Evolutionary conservation across 2,797 vertebrate species (phyloP), one percentile per base, ranked within the genome.

Genomic region (Huso huso): DNA sequence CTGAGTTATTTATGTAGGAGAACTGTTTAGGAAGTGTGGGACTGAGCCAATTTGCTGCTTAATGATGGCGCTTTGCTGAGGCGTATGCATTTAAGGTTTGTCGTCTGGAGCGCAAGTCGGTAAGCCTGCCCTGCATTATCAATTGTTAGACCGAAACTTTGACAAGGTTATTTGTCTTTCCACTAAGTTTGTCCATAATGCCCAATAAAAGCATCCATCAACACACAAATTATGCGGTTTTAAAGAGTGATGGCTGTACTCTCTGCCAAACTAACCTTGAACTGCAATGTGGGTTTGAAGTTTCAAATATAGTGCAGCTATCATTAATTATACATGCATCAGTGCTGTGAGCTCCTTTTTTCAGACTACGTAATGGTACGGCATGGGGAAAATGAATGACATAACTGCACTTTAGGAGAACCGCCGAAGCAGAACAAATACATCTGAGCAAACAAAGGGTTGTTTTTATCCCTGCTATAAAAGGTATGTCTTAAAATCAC

Each of bases 271-370:
- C 79, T 83, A 90, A 87, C 81, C 84, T 85, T 88, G 79, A 88
- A 90, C 78, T 78, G 76, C 78, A 77, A 74, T 71, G 69, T 49
- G n/a, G 64, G 79, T 82, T 76, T 81, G 79, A 82, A 86, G 84
- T 88, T 87, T 84, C 79, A 85, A 80, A 88, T 87, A 87, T 88
- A 90, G 88, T 84, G 85, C 86, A 83, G 68, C 83, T 82, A 82
- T 88, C 87, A 90, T 91, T 88, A 86, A 90, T 91, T 91, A 91
- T 91, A 88, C 87, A 91, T 90, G 86, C 82, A 82, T 84, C 82
- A 49, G 83, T 82, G 78, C 83, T 80, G 85, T 83, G 88, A 86
- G 88, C 87, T 84, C 87, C 85, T 86, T 74, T 78, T 78, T 73
- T 76, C 81, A 85, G 86, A 89, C 86, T 84, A 82, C 84, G 83